Evolutionary conservation across 1,140 invertebrate species (phyloP), one percentile per base, ranked within the genome.

Genomic region (Manduca sexta): DNA sequence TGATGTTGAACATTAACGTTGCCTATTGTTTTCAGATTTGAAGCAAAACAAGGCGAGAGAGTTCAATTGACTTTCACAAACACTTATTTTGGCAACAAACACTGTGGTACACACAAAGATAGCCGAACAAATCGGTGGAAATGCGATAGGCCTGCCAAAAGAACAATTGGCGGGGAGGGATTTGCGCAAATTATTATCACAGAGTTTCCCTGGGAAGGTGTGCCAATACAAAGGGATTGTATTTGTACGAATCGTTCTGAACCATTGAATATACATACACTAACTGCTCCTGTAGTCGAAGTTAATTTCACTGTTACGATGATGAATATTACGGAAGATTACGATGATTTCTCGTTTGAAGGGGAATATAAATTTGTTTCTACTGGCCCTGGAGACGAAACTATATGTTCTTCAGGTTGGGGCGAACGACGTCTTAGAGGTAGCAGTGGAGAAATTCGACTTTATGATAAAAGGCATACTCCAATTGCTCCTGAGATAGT

Each of bases 241-340:
- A 78, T 95, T 16, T 95, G 93, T 69, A 91, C 91, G 5, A 92
- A 92, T 72, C 84, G 92, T 37, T 88, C 86, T 14, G 90, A 91
- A 45, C 88, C 88, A 14, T 68, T 89, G 18, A 86, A 82, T 52
- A 82, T 90, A 30, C 89, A 89, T 34, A 91, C 90, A 14, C 80
- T 93, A 44, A 91, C 91, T 1, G 90, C 91, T 1, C 88, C 88
- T 33, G 88, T 90, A 43, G 88, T 94, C 1, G 92, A 93, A 69
- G 87, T 94, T 0, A 91, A 90, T 58, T 94, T 95, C 70, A 89
- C 88, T 0, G 89, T 95, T 1, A 91, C 89, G 1, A 88, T 91
- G 60, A 95, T 95, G 94, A 93, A 93, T 73, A 92, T 93, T 17
- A 92, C 90, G 7, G 92, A 95, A 74, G 93, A 95, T 81, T 94